phyloP scores from a whole-genome alignment of 2,888 invertebrate species.

The Noctua pronuba region DNA sequence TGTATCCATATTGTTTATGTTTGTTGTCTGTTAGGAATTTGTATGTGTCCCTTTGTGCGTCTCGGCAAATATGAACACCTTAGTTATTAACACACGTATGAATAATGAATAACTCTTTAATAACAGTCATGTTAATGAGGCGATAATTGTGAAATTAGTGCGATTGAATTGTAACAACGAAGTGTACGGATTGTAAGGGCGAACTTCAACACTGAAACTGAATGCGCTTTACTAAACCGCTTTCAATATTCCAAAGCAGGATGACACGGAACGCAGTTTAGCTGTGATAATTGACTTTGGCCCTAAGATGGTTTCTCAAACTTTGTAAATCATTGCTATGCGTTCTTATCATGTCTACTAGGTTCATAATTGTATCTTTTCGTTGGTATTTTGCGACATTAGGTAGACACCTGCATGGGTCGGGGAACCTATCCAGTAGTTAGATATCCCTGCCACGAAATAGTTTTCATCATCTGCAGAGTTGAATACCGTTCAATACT shows the following conservation, averaged over 20 bases:
- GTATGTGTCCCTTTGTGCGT: slow-evolving; percentile 58
- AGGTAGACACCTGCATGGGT: not conserved
- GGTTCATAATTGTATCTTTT: not conserved
- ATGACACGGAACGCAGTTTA: not conserved
- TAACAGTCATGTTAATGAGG: slow-evolving; percentile 22
- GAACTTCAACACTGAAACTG: not conserved
- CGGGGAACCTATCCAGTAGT: not conserved
- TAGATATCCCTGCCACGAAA: not conserved
- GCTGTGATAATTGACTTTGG: not conserved
- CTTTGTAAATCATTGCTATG: not conserved
- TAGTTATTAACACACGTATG: slow-evolving; percentile 17
- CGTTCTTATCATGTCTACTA: not conserved
- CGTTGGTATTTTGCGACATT: not conserved
- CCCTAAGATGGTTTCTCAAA: not conserved
- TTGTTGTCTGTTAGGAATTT: slow-evolving; percentile 60
- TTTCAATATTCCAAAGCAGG: not conserved
- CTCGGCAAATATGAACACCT: slow-evolving; percentile 43
- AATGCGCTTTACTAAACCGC: not conserved
- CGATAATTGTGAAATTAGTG: slow-evolving; percentile 44
- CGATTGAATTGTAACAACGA: not conserved
- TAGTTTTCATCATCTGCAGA: not conserved
- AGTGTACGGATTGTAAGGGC: slow-evolving; percentile 4
- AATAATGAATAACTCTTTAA: slow-evolving; percentile 18
- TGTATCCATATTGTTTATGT: slow-evolving; percentile 66
- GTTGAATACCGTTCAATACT: not conserved